Conservation (phyloP, 2,113 vertebrate species). For the Ahaetulla prasina region DNA sequence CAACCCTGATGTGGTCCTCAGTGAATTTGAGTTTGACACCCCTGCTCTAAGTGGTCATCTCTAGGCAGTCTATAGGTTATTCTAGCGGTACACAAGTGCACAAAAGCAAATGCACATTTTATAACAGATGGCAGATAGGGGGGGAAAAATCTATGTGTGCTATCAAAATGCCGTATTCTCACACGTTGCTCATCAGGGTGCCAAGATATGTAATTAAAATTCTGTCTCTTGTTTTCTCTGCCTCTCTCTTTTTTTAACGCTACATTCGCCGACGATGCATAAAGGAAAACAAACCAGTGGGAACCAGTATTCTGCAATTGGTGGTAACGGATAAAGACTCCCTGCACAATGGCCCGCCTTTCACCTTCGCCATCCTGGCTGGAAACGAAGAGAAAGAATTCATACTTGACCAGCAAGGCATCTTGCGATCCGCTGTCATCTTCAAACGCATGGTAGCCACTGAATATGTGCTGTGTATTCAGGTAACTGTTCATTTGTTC, state of each 20-base stretch:
- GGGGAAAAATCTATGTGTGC: background rate
- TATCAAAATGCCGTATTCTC: background rate
- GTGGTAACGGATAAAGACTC: slow-evolving; percentile 91
- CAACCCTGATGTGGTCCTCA: no score
- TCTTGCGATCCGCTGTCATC: slow-evolving; percentile 84
- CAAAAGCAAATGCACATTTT: background rate
- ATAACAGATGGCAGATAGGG: background rate
- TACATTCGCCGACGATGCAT: slow-evolving; percentile 41
- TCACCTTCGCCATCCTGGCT: slow-evolving; percentile 84
- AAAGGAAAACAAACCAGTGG: slow-evolving; percentile 94
- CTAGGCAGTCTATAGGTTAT: background rate
- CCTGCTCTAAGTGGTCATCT: background rate
- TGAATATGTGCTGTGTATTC: slow-evolving; percentile 83
- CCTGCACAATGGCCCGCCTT: slow-evolving; percentile 92
- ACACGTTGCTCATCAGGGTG: slow-evolving; percentile 30
- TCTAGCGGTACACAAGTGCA: background rate
- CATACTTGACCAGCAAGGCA: slow-evolving; percentile 80
- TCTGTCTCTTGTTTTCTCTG: background rate
- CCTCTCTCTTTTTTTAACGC: slow-evolving; percentile 34
- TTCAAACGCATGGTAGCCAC: slow-evolving; percentile 81
- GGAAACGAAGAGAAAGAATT: slow-evolving; percentile 92
- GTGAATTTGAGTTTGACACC: no score
- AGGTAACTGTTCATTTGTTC: slow-evolving; percentile 70
- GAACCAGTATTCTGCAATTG: slow-evolving; percentile 91
- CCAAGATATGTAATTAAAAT: slow-evolving; percentile 49